Conservation (phyloP, 1,140 invertebrate genomes). For the Magallana ariakensis region DNA sequence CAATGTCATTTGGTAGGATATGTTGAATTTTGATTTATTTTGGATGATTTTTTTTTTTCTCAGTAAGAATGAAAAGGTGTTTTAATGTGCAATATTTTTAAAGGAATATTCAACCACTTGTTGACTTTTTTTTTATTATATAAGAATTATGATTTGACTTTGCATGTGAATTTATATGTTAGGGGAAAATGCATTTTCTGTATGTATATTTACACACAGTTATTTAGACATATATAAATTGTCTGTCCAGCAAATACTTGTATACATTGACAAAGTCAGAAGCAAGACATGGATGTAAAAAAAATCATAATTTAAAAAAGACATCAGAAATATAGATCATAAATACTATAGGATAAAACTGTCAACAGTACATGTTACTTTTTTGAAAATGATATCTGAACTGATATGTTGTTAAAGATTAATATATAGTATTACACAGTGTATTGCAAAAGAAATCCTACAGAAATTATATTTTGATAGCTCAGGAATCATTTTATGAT, state of each 20-base stretch:
- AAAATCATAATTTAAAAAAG: no score
- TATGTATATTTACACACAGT: constrained; percentile 4
- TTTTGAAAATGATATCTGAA: no score
- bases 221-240: background rate
- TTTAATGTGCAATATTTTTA: constrained; percentile 26
- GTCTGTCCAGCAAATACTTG: background rate
- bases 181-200: background rate
- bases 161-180: background rate
- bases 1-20: background rate
- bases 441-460: background rate
- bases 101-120: background rate
- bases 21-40: background rate
- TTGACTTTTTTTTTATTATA: background rate
- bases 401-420: no score
- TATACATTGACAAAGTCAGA: no score
- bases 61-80: background rate
- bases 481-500: background rate
- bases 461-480: background rate
- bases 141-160: background rate
- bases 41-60: background rate
- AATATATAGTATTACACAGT: background rate
- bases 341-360: no score
- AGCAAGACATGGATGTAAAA: no score
- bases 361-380: no score
- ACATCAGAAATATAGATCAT: no score